Evolutionary conservation across 2,113 vertebrate species (phyloP).

Genomic region (Tringa solitaria): DNA sequence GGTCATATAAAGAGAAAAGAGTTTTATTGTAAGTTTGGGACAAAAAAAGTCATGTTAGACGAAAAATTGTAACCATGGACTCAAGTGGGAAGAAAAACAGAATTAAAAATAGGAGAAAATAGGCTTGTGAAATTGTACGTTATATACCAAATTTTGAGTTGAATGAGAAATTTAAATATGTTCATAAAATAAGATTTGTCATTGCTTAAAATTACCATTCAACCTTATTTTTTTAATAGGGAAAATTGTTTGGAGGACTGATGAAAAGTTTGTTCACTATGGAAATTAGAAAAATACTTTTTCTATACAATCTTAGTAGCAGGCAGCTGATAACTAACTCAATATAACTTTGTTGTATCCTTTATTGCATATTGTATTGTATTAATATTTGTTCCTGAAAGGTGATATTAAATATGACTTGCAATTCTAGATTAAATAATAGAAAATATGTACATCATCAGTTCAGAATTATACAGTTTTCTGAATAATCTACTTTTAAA

Average conservation of each 20-base stretch:
- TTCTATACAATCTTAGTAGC: neutral
- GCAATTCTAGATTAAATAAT: neutral
- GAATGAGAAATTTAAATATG: neutral
- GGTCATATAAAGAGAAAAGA: neutral
- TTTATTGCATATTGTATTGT: neutral
- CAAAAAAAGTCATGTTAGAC: neutral
- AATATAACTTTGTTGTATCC: neutral
- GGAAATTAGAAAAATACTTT: neutral
- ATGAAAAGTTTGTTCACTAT: neutral
- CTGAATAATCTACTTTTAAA: neutral
- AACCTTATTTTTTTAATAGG: neutral
- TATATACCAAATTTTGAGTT: neutral
- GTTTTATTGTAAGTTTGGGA: neutral
- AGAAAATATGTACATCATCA: neutral
- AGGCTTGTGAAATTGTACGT: neutral
- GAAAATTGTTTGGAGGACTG: neutral
- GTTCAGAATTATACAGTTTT: neutral
- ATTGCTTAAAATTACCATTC: neutral
- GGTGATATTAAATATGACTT: neutral
- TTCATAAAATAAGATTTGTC: neutral
- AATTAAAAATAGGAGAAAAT: neutral
- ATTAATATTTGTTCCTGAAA: neutral
- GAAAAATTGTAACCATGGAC: neutral
- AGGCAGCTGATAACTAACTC: neutral
- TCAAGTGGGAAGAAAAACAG: neutral